Base-by-base conservation (phyloP, 2,113 vertebrate species). In the Psettodes erumei region DNA sequence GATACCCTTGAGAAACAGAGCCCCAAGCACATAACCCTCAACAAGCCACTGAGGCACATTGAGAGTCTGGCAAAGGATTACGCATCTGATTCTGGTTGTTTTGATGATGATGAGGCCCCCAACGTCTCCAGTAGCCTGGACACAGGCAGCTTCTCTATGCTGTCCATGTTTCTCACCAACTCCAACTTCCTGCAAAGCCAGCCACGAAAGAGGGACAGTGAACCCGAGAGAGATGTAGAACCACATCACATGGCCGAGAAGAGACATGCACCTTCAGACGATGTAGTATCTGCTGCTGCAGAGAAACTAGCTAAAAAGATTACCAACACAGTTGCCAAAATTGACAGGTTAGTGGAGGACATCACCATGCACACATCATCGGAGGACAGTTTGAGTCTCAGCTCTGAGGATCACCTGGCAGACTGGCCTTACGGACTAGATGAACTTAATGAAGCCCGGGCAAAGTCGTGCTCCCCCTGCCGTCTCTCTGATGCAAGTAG, bases 361-460 rank as follows among this genome's bases (percentile, higher is more conserved):
- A 97, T 99, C 83, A 96, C 95, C 74, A 95, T 99, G 94, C 96
- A 98, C 72, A 98, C 96, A 0, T 99, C 97, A 0, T 98, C 98
- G 0, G 97, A 99, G 0, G 98, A 99, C 90, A 99, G 98, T 84
- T 96, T 98, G 84, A 99, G 98, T 86, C 95, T 99, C 21, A 99
- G 96, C 88, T 99, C 97, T 0, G 98, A 98, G 79, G 98, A 99
- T 53, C 97, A 97, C 30, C 91, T 96, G 76, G 90, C 96, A 16
- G 96, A 97, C 71, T 98, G 96, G 96, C 95, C 95, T 21, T 96
- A 93, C 4, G 96, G 96, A 32, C 85, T 95, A 23, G 95, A 98
- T 75, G 97, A 94, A 8, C 91, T 89, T 0, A 94, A 95, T 1
- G 96, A 98, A 88, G 95, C 93, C 1, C 93, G 95, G 0, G 96